phyloP scores from a whole-genome alignment of 2,113 vertebrate genomes.

The Apeltes quadracus region DNA sequence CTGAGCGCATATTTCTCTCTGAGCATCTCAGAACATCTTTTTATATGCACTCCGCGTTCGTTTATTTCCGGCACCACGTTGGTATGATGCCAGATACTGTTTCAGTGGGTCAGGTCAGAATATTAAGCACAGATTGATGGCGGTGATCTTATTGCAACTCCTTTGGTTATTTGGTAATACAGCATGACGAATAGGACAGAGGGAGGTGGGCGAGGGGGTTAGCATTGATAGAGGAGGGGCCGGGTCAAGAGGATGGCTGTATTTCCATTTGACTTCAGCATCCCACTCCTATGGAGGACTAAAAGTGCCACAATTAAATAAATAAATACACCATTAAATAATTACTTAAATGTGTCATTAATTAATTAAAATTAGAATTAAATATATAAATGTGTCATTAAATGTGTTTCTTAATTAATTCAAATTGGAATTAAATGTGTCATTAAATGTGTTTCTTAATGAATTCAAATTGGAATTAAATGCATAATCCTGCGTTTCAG shows the following conservation, averaged over 20 bases:
- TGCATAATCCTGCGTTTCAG: too few relatives aligned
- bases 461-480: too few relatives aligned
- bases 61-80: not conserved
- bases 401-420: too few relatives aligned
- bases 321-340: too few relatives aligned
- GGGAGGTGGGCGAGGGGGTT: not conserved
- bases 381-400: too few relatives aligned
- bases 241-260: slow-evolving; percentile 59
- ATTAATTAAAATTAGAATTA: too few relatives aligned
- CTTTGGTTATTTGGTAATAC: slow-evolving; percentile 2
- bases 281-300: too few relatives aligned
- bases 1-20: not conserved
- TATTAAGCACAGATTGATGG: slow-evolving; percentile 10
- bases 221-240: slow-evolving; percentile 18
- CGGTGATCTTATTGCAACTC: slow-evolving; percentile 19
- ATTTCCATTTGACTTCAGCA: slow-evolving; percentile 56
- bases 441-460: too few relatives aligned
- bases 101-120: slow-evolving; percentile 9
- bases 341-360: too few relatives aligned
- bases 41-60: not conserved
- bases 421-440: too few relatives aligned
- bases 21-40: not conserved
- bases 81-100: not conserved
- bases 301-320: too few relatives aligned
- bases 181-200: not conserved